These are phyloP conservation scores for Gymnoscelis rufifasciata DNA, from an alignment of 2,888 invertebrate genomes.

Conservation along the genomic window DNA sequence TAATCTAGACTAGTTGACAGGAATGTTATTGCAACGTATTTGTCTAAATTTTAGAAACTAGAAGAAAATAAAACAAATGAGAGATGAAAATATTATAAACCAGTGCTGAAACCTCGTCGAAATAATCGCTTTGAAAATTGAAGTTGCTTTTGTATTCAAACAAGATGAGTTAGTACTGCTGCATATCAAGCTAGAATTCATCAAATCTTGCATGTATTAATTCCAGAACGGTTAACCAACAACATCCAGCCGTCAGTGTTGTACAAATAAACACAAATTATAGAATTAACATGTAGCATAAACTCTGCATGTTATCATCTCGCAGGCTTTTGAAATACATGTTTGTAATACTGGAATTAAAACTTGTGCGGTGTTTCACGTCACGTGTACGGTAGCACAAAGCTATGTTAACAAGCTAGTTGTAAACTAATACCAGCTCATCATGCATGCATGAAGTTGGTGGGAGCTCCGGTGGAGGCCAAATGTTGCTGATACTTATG, in stretches of 20 bases:
- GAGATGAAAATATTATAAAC: too few relatives aligned
- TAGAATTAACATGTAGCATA: conserved; percentile 6
- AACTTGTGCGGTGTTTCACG: conserved; percentile 46
- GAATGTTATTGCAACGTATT: too few relatives aligned
- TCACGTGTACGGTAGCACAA: conserved; percentile 57
- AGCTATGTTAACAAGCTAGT: conserved; percentile 55
- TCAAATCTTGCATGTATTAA: background rate
- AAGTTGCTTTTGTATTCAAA: too few relatives aligned
- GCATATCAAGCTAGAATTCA: too few relatives aligned
- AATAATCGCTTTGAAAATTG: too few relatives aligned
- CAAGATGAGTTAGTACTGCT: too few relatives aligned
- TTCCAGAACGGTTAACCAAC: background rate
- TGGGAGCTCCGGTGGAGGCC: conserved; percentile 23
- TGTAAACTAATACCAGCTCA: conserved; percentile 61
- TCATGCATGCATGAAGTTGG: conserved; percentile 64
- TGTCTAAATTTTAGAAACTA: too few relatives aligned
- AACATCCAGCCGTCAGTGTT: background rate
- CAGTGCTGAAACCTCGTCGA: too few relatives aligned
- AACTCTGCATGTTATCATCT: conserved; percentile 4
- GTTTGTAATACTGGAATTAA: conserved; percentile 32
- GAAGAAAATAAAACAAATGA: too few relatives aligned
- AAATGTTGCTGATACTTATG: conserved; percentile 29
- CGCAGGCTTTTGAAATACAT: background rate
- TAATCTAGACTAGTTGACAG: too few relatives aligned
- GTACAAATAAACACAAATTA: background rate